Evolutionary conservation across 2,888 invertebrate genomes (phyloP), one percentile per base, ranked within the genome.

Genomic region (Cacoxenus indagator): DNA sequence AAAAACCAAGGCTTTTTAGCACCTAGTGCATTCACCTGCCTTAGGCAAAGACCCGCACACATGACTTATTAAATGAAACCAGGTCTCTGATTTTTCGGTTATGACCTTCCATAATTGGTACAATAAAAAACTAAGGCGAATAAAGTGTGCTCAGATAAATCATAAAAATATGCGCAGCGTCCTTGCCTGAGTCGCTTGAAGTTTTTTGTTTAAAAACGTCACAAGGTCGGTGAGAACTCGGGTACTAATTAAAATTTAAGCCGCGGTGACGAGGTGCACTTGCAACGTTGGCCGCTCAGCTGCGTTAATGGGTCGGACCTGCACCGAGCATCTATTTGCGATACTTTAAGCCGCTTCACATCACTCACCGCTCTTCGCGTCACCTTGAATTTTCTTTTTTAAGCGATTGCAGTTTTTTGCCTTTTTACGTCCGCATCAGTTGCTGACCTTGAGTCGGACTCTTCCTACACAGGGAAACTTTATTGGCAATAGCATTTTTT

Each of bases 361-460:
- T 1, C 1, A 4, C 37, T 9, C 37, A 4, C 14, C 37, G 2
- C 5, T 37, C 14, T 37, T 37, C 37, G 3, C 37, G 14, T 11
- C 37, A 5, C 37, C 37, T 8, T 14, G 37, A 14, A 37, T 8
- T 37, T 27, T 45, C 14, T 64, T 51, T 19, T 51, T 19, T 43
- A 37, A 14, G 8, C 22, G 14, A 6, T 5, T 24, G 11, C 45
- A 24, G 22, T 64, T 51, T 31, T 55, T 26, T 67, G 17, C 70
- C 74, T 83, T 76, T 73, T 83, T 81, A 81, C 76, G 83, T 75
- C 77, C 68, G 77, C 61, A 51, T 1, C 51, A 9, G 17, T 22
- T 61, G 55, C 22, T 80, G 82, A 82, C 83, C 83, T 82, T 83
- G 80, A 70, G 69, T 69, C 68, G 70, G 68, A 74, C 76, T 81